Evolutionary conservation across 1,140 invertebrate species (phyloP), one percentile per base, ranked within the genome.

Genomic region (Physella acuta): DNA sequence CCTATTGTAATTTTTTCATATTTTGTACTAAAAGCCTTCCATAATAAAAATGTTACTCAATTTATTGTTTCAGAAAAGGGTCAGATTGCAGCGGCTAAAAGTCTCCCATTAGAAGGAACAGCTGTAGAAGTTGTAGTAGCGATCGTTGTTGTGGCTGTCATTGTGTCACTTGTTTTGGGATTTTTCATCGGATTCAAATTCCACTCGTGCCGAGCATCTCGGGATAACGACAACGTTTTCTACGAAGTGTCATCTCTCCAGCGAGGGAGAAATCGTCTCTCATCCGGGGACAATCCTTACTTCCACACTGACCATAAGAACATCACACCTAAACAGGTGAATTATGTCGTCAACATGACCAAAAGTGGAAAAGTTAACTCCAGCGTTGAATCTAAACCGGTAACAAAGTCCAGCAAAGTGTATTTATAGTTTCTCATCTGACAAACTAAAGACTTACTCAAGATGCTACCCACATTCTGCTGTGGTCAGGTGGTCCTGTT

Each of bases 151-250:
- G 72, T 75, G 28, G 69, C 75, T 51, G 75, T 79, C 36, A 75
- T 79, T 5, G 26, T 76, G 34, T 79, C 78, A 16, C 69, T 77
- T 17, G 64, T 79, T 33, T 24, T 76, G 5, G 75, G 76, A 37
- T 79, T 79, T 58, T 30, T 77, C 30, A 74, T 75, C 1, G 78
- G 78, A 33, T 79, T 74, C 68, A 78, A 73, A 71, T 75, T 79
- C 17, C 71, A 72, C 17, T 70, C 66, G 0, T 79, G 78, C 62
- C 64, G 76, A 2, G 31, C 60, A 20, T 59, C 68, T 2, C 63
- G 70, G 0, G 60, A 77, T 14, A 67, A 63, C 34, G 60, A 67
- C 52, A 69, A 75, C 63, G 52, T 68, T 3, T 70, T 68, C 49
- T 73, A 68, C 53, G 60, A 71, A 30, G 49, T 61, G 24, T 71